Evolutionary conservation across 2,797 vertebrate species (phyloP).

Genomic region (Emys orbicularis): DNA sequence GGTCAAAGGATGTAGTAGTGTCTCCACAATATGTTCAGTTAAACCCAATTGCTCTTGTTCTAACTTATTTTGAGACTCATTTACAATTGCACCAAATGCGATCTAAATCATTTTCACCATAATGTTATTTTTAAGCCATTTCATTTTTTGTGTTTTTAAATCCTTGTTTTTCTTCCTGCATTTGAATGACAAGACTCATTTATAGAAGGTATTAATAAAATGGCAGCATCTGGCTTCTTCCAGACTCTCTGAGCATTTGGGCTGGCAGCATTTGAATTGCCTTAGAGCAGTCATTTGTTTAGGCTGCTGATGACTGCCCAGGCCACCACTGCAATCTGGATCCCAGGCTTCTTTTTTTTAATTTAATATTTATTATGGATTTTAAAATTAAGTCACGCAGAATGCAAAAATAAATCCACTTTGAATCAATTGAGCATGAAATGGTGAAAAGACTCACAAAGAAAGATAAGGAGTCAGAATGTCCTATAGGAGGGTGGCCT

Average conservation of each 20-base stretch:
- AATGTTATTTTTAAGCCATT: neutral
- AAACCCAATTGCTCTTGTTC: neutral
- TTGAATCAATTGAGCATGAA: neutral
- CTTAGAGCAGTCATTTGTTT: slow-evolving; percentile 35
- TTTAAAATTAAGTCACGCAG: neutral
- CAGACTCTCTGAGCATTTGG: slow-evolving; percentile 43
- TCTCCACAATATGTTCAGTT: neutral
- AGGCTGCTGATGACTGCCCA: slow-evolving; percentile 42
- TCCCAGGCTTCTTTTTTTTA: neutral
- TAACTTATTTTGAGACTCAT: neutral
- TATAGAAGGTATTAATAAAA: slow-evolving; percentile 48
- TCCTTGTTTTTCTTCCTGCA: slow-evolving; percentile 57
- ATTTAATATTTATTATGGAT: neutral
- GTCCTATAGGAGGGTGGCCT: neutral
- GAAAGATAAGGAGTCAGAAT: neutral
- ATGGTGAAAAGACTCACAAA: neutral
- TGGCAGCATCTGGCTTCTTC: slow-evolving; percentile 52
- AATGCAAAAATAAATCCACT: neutral
- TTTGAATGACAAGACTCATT: slow-evolving; percentile 52
- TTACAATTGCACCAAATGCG: neutral
- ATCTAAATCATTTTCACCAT: neutral
- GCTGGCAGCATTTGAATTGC: neutral
- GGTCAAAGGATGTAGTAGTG: neutral
- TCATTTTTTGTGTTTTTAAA: neutral
- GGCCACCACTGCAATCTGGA: slow-evolving; percentile 36